Conservation (phyloP, 2,797 vertebrate species). For the Pseudocheirus occidentalis region DNA sequence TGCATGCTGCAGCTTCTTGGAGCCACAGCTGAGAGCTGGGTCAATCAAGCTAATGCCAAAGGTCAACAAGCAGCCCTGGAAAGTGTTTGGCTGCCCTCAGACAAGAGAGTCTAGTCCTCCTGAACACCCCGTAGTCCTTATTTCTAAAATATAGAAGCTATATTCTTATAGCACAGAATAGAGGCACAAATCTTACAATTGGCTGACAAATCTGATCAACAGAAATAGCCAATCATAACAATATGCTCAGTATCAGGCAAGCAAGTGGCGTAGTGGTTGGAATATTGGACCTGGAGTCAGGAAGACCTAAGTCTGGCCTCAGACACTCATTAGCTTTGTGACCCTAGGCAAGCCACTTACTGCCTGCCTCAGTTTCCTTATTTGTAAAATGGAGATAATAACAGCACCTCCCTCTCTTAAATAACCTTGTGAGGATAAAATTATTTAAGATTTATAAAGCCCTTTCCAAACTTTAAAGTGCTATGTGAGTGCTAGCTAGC, state of each 20-base stretch:
- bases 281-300: not conserved
- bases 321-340: not conserved
- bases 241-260: not conserved
- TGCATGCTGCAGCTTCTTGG: not conserved
- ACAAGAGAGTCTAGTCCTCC: not conserved
- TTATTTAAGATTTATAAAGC: not conserved
- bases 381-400: not conserved
- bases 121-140: not conserved
- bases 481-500: not conserved
- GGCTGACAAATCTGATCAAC: constrained; percentile 45
- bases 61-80: not conserved
- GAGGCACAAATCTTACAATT: not conserved
- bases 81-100: not conserved
- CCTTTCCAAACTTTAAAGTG: not conserved
- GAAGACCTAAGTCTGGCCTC: not conserved
- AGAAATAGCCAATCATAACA: constrained; percentile 5
- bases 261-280: not conserved
- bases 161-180: not conserved
- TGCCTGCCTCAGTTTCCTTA: not conserved
- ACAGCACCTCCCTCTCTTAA: not conserved
- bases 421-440: not conserved
- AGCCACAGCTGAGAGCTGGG: not conserved
- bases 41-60: not conserved
- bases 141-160: not conserved
- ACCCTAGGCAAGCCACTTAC: not conserved